Evolutionary conservation across 2,888 invertebrate species (phyloP).

Genomic region (Thalpophila matura): DNA sequence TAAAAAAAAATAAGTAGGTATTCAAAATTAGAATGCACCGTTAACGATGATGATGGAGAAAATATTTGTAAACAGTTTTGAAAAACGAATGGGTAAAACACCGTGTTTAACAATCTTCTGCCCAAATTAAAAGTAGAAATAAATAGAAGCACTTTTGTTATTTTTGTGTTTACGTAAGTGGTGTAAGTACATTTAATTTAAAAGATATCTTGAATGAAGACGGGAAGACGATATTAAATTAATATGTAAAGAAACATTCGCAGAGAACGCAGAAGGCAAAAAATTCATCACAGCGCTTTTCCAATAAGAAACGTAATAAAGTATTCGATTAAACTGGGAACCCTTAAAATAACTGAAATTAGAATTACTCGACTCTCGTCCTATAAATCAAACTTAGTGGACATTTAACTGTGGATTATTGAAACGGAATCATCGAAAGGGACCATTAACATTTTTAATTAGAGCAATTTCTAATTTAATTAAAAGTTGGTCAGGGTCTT

Average conservation of each 20-base stretch:
- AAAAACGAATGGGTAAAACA: background rate
- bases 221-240: no score
- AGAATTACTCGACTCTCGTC: conserved; percentile 31
- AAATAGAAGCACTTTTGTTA: no score
- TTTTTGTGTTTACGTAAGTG: no score
- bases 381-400: conserved; percentile 46
- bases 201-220: no score
- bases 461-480: conserved; percentile 64
- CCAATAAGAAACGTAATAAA: conserved; percentile 29
- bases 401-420: conserved; percentile 49
- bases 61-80: background rate
- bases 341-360: conserved; percentile 37
- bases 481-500: conserved; percentile 58
- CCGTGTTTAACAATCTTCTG: no score
- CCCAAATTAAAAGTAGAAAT: no score
- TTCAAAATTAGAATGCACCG: conserved; percentile 38
- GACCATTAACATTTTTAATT: conserved; percentile 60
- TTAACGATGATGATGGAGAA: conserved; percentile 25
- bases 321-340: conserved; percentile 18
- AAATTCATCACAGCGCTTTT: conserved; percentile 25
- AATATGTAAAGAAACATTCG: background rate
- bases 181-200: no score
- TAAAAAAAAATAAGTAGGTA: conserved; percentile 27
- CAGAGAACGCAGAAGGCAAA: conserved; percentile 17
- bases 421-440: conserved; percentile 53